A percentile compares a stretch with the other conserved stretches of the same genome.
Evolutionary conservation across 2,113 vertebrate species (phyloP).

Genomic region (Porphyrio hochstetteri): DNA sequence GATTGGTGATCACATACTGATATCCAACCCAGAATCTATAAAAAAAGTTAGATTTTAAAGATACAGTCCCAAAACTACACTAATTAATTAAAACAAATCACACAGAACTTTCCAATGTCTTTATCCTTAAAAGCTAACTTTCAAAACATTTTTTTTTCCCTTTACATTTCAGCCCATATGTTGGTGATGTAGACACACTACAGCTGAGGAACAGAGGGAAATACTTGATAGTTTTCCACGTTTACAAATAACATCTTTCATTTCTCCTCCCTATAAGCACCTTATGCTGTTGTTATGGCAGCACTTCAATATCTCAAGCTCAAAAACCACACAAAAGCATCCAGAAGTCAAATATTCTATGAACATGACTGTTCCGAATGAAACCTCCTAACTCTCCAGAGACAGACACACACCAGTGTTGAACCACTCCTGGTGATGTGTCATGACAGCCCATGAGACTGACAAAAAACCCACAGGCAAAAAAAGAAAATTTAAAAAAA

Average conservation of each 20-base stretch:
- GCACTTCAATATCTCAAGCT: background rate
- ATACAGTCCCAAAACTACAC: background rate
- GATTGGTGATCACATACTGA: conserved; percentile 93
- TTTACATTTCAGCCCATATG: background rate
- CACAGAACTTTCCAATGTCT: background rate
- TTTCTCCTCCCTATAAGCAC: background rate
- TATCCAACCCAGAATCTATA: conserved; percentile 97
- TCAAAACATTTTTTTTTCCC: background rate
- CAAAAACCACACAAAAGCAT: background rate
- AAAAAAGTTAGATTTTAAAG: background rate
- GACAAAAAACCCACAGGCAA: background rate
- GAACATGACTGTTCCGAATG: background rate
- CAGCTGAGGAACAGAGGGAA: background rate
- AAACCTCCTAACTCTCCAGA: background rate
- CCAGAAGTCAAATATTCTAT: background rate
- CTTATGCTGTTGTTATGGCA: background rate
- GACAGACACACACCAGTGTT: background rate
- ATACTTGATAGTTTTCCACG: background rate
- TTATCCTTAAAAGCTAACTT: background rate
- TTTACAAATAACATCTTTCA: background rate
- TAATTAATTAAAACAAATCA: background rate
- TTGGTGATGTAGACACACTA: background rate
- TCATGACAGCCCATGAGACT: background rate
- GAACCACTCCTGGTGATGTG: background rate
- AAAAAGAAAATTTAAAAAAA: background rate